Base-by-base conservation (phyloP, 2,888 invertebrate species). In the Anagyrus pseudococci region DNA sequence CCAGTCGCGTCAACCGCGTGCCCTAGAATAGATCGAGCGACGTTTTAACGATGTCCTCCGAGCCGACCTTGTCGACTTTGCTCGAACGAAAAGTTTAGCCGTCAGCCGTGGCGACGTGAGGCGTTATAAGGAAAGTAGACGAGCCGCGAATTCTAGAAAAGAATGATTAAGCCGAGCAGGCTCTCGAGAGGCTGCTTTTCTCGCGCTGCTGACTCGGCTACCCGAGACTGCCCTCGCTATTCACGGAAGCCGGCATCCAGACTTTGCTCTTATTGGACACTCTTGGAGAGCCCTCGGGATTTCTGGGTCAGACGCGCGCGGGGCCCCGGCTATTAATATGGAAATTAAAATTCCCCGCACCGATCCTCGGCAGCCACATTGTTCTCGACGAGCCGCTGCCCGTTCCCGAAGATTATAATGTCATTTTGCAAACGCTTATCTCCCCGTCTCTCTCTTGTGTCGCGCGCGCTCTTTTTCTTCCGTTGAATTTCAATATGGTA, bases 61-160 rank as follows among this genome's bases (percentile, higher is more conserved):
- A 37, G 13, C 13, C 33, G 8, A 15, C 33, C 8, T 37, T 8
- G 33, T 37, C 33, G 33, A 15, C 33, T 37, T 15, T 10, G 15
- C 15, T 37, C 33, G 33, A 37, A 13, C 33, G 23, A 29, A 17
- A 13, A 37, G n/a, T n/a, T 37, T 15, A 8, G 8, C 8, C 4
- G 53, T 66, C 62, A 59, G 43, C 37, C 58, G 33, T n/a, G 6
- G 10, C 46, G 66, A 66, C 62, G 66, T 62, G 66, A 66, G 62
- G 62, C 58, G 56, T 62, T 55, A 46, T 50, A 59, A 56, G 41
- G 58, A 66, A 13, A 43, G 13, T n/a, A 49, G 66, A 54, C 67
- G 67, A 70, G 66, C 70, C 33, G 33, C 2, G 33, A 2, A 13
- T 37, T 37, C 15, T 37, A 15, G 33, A 10, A 10, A 37, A 37